A percentile compares a stretch with the other conserved stretches of the same genome.
phyloP scores from a whole-genome alignment of 2,113 vertebrate species.

The Arvicanthis niloticus region DNA sequence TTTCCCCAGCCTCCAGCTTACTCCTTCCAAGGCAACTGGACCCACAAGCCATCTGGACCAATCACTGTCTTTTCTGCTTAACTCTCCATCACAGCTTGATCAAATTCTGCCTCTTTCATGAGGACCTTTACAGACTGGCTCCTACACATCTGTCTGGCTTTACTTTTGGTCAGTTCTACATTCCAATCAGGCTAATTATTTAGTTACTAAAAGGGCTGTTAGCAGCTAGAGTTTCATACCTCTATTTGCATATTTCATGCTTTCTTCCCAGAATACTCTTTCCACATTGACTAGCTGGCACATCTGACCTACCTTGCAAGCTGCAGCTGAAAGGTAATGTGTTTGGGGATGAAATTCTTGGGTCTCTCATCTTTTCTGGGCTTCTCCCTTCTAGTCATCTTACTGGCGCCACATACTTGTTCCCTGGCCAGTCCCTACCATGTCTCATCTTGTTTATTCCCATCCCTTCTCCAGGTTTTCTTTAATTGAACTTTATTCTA shows the following conservation, averaged over 20 bases:
- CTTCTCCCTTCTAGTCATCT: constrained; percentile 32
- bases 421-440: background rate
- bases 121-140: background rate
- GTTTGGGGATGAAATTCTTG: constrained; percentile 18
- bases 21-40: background rate
- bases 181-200: constrained; percentile 20
- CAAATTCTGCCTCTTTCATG: background rate
- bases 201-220: background rate
- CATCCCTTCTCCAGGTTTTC: background rate
- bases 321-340: background rate
- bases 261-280: constrained; percentile 54
- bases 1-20: constrained; percentile 20
- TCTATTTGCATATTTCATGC: constrained; percentile 11
- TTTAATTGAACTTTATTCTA: constrained; percentile 44
- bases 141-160: background rate
- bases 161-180: constrained; percentile 11
- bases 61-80: background rate
- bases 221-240: background rate
- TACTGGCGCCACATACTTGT: background rate
- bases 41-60: background rate
- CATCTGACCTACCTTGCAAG: constrained; percentile 42
- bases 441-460: constrained; percentile 26
- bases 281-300: background rate
- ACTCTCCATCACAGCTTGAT: background rate
- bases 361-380: background rate